Evolutionary conservation across 2,888 invertebrate genomes (phyloP).

Genomic region (Nineta flava): DNA sequence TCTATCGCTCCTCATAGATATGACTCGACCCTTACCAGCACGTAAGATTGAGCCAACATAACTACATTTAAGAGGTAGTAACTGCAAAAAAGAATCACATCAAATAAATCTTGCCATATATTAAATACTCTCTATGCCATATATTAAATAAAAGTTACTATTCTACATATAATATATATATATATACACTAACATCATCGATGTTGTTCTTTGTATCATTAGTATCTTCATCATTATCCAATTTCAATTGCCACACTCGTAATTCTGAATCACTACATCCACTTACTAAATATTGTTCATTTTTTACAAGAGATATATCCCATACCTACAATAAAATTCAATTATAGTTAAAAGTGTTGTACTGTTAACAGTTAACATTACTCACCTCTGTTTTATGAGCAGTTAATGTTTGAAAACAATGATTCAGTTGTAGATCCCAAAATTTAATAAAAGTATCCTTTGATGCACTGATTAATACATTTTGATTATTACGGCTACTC

Average conservation of each 20-base stretch:
- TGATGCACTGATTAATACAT: constrained; percentile 63
- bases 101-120: too few relatives aligned
- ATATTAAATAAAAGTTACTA: too few relatives aligned
- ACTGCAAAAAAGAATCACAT: too few relatives aligned
- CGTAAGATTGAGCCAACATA: constrained; percentile 70
- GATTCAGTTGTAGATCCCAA: constrained; percentile 90
- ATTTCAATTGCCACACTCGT: constrained; percentile 64
- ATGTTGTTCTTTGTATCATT: too few relatives aligned
- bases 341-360: constrained; percentile 2
- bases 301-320: constrained; percentile 61
- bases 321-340: constrained; percentile 46
- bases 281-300: constrained; percentile 71
- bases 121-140: too few relatives aligned
- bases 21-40: constrained; percentile 62
- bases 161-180: too few relatives aligned
- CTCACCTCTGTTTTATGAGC: constrained; percentile 66
- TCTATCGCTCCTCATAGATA: constrained; percentile 54
- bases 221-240: constrained; percentile 35
- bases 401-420: constrained; percentile 88
- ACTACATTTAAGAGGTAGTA: constrained; percentile 51
- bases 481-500: constrained; percentile 31
- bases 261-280: constrained; percentile 76
- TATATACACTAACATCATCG: constrained; percentile 17
- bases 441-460: constrained; percentile 93
- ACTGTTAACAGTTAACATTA: constrained; percentile 5